phyloP scores from a whole-genome alignment of 1,140 invertebrate species.

The Brachionus manjavacas region DNA sequence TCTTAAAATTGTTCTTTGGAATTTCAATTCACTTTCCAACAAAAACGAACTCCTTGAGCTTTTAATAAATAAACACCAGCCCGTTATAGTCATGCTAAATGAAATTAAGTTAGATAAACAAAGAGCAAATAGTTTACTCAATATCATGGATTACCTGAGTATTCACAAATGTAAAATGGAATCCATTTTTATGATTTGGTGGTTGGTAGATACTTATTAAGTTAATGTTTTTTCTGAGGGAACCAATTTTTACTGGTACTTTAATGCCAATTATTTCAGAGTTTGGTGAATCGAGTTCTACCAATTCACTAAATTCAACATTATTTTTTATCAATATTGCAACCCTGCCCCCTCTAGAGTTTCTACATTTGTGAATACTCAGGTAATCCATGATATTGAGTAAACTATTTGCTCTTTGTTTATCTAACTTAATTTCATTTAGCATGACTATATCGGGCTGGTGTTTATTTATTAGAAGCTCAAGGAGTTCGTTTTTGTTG shows the following conservation, averaged over 20 bases:
- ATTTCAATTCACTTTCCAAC: constrained; percentile 47
- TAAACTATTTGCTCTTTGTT: not conserved
- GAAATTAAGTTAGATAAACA: not conserved
- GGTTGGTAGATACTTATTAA: too few species aligned
- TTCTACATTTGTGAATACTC: not conserved
- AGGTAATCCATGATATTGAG: not conserved
- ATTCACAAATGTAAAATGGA: not conserved
- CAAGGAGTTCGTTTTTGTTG: not conserved
- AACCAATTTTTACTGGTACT: too few species aligned
- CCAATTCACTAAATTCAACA: too few species aligned
- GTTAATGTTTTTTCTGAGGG: too few species aligned
- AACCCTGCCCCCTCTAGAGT: too few species aligned
- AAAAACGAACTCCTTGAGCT: not conserved
- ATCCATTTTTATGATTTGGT: too few species aligned
- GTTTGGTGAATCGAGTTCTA: too few species aligned
- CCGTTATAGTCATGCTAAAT: not conserved
- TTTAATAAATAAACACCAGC: not conserved
- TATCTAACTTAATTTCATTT: not conserved
- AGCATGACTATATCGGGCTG: not conserved
- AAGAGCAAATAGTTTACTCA: not conserved
- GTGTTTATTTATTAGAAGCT: not conserved
- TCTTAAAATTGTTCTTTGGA: not conserved
- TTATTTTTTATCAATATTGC: too few species aligned
- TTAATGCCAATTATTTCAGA: too few species aligned
- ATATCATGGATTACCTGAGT: not conserved